phyloP scores from a whole-genome alignment of 2,888 invertebrate species.

The Melipona bicolor region DNA sequence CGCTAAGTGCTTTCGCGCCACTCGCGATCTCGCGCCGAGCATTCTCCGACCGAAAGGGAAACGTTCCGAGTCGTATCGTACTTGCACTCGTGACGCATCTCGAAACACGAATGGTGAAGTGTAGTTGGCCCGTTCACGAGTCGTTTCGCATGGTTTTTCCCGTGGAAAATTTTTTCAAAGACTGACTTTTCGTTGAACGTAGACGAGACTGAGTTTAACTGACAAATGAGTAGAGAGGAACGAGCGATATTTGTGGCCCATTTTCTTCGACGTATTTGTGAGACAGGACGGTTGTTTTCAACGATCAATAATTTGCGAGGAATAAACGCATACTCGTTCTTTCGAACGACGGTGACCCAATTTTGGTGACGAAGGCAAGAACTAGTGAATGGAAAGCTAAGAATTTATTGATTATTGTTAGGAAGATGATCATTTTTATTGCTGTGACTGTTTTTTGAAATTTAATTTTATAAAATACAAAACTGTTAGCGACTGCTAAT shows the following conservation, averaged over 20 bases:
- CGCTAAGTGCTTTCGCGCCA: slow-evolving; percentile 71
- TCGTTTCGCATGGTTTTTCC: not conserved
- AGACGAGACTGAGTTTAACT: not conserved
- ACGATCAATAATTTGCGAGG: slow-evolving; percentile 57
- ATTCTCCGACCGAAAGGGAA: slow-evolving; percentile 23
- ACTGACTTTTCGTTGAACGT: no score
- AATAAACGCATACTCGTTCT: slow-evolving; percentile 22
- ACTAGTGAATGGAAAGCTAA: not conserved
- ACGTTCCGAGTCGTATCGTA: slow-evolving; percentile 2
- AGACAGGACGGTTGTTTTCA: slow-evolving; percentile 38
- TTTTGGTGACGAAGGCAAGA: slow-evolving; percentile 6
- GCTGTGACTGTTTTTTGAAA: not conserved
- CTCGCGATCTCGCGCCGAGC: slow-evolving; percentile 54
- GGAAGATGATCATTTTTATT: no score
- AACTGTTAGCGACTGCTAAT: no score
- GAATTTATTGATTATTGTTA: not conserved
- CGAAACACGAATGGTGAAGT: slow-evolving; percentile 53
- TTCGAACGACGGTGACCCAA: slow-evolving; percentile 45
- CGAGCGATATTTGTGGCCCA: not conserved
- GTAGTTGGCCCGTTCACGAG: slow-evolving; percentile 20
- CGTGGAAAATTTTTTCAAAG: not conserved
- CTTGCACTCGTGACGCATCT: slow-evolving; percentile 5
- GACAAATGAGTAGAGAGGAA: no score
- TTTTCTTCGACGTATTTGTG: slow-evolving; percentile 28
- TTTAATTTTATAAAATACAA: not conserved